A percentile compares a stretch with the other conserved stretches of the same genome.
phyloP scores from a whole-genome alignment of 2,797 vertebrate species.

The Mormyrops boulengeri region DNA sequence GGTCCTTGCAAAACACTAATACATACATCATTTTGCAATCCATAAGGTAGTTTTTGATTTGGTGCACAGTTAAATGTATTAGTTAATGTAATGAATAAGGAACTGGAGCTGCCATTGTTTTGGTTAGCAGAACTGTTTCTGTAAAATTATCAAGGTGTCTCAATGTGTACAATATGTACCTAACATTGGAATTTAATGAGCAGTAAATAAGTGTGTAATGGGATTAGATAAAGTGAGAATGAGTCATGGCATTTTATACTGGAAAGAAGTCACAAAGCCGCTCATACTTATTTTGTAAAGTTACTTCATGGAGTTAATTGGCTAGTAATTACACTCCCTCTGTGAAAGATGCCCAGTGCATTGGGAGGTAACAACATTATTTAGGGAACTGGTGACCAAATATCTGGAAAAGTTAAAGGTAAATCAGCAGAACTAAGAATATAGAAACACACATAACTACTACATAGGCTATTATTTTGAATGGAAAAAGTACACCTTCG shows the following conservation, averaged over 20 bases:
- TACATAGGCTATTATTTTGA: background rate
- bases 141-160: background rate
- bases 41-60: background rate
- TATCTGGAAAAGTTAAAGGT: background rate
- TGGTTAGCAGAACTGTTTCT: background rate
- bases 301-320: background rate
- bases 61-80: background rate
- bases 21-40: background rate
- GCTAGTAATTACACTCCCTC: background rate
- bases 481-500: background rate
- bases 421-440: background rate
- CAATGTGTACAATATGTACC: background rate
- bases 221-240: background rate
- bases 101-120: background rate
- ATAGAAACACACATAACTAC: background rate
- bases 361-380: background rate
- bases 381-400: background rate
- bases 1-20: background rate
- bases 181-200: background rate
- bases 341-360: background rate
- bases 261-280: background rate
- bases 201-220: background rate
- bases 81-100: background rate
- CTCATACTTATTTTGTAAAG: background rate
- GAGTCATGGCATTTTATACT: background rate